These are phyloP conservation scores for Caenorhabditis auriculariae DNA, from an alignment of 2,888 invertebrate genomes.

Conservation along the genomic window DNA sequence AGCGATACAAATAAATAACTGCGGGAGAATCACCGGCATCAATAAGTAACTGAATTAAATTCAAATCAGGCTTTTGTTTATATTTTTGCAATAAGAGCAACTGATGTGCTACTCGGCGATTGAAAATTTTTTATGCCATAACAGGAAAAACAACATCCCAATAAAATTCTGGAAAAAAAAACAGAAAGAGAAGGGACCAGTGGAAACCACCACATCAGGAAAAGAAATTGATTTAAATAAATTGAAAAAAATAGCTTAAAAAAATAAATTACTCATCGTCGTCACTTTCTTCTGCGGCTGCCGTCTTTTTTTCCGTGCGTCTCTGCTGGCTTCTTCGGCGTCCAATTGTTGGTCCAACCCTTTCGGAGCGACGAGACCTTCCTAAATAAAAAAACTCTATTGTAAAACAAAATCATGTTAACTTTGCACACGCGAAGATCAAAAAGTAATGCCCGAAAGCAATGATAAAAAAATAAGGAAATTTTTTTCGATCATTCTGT, in stretches of 20 bases:
- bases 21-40: too few species aligned
- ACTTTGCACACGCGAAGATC: background rate
- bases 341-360: slow-evolving; percentile 59
- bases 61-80: too few species aligned
- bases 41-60: too few species aligned
- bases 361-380: slow-evolving; percentile 60
- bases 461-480: background rate
- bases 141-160: too few species aligned
- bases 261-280: slow-evolving; percentile 14
- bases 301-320: slow-evolving; percentile 16
- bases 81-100: too few species aligned
- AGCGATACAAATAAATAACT: too few species aligned
- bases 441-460: background rate
- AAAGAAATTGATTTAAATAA: background rate
- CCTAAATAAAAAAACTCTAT: slow-evolving; percentile 13
- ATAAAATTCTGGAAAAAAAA: background rate
- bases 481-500: background rate
- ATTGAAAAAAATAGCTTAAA: background rate
- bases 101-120: too few species aligned
- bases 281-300: background rate
- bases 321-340: slow-evolving; percentile 46
- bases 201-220: slow-evolving; percentile 2
- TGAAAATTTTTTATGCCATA: too few species aligned
- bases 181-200: background rate
- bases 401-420: too few species aligned